Base-by-base conservation (phyloP, 2,113 vertebrate genomes). In the Glaucomys volans region DNA sequence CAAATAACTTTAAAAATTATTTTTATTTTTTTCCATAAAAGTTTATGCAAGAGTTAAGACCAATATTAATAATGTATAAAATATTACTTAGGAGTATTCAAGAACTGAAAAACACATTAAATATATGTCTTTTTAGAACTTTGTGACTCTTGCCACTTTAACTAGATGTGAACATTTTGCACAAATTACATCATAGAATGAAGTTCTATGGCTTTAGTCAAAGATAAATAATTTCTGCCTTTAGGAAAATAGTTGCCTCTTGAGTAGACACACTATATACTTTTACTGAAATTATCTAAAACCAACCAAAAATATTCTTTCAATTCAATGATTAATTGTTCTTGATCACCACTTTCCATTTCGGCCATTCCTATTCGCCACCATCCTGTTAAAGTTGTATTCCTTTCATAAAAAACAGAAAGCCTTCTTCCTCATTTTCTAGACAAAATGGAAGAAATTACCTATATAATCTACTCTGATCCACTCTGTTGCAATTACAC, bases 141-240 rank as follows among this genome's bases (percentile, higher is more conserved):
- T 79, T 90, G 5, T 66, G 40, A 5, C 12, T 91, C 6, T 87
- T 71, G 17, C 22, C 5, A 47, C 26, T 67, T 71, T 67, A 59
- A 30, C 64, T 35, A n/a, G 20, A 86, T 26, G 74, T 32, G 26
- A 76, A 90, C 30, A 12, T 35, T 72, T 85, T 87, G 3, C 40
- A 87, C 1, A 52, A 40, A 82, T 54, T 22, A 40, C 3, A n/a
- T 75, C 5, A 44, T 22, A 4, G 0, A 0, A 47, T 72, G 17
- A 87, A 7, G 2, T 42, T 77, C 18, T 80, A 42, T 2, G 16
- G 3, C 77, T 76, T 76, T 54, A 62, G 76, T n/a, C 28, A 91
- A 80, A 87, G 8, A 77, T 77, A 80, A 94, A 40, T 30, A 37
- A 81, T 76, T 40, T 90, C 28, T 69, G 8, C 54, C 42, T 91